Evolutionary conservation across 92 coral and sea anemone species (phyloP).

Genomic region (Virgularia gustaviana): DNA sequence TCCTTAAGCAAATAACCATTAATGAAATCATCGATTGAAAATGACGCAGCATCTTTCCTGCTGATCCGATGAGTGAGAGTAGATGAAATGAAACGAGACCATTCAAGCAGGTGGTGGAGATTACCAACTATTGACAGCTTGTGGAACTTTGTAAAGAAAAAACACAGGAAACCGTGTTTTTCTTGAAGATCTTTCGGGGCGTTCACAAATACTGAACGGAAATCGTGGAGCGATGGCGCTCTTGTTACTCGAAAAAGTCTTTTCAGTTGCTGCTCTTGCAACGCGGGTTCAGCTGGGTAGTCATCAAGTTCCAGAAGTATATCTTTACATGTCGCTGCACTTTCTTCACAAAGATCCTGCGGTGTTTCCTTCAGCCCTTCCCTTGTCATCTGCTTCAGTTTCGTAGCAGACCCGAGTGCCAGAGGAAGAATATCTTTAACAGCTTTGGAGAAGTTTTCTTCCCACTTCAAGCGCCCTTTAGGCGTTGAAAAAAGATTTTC

Average conservation of each 20-base stretch:
- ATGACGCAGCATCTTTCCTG: constrained; percentile 49
- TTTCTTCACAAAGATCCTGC: no score
- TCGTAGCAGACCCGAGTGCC: neutral
- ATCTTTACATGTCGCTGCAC: constrained; percentile 9
- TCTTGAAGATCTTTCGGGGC: constrained; percentile 11
- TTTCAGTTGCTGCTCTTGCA: constrained; percentile 5
- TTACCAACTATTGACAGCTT: constrained; percentile 8
- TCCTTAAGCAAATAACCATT: neutral
- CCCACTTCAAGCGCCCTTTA: constrained; percentile 24
- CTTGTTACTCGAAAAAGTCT: constrained; percentile 37
- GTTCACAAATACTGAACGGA: constrained; percentile 26
- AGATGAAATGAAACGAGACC: constrained; percentile 26
- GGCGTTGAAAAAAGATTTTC: constrained; percentile 13
- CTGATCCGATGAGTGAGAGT: constrained; percentile 37
- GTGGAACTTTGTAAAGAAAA: constrained; percentile 17
- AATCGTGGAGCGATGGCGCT: constrained; percentile 24
- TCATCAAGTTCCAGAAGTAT: constrained; percentile 30
- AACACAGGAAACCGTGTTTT: constrained; percentile 18
- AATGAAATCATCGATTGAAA: constrained; percentile 62
- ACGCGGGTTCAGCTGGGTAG: neutral
- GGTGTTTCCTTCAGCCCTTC: neutral
- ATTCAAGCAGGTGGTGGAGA: constrained; percentile 12
- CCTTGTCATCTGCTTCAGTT: constrained; percentile 5
- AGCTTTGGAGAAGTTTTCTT: constrained; percentile 20
- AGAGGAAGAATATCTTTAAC: constrained; percentile 20